Conservation (phyloP, 2,113 vertebrate genomes). For the Vulpes lagopus region DNA sequence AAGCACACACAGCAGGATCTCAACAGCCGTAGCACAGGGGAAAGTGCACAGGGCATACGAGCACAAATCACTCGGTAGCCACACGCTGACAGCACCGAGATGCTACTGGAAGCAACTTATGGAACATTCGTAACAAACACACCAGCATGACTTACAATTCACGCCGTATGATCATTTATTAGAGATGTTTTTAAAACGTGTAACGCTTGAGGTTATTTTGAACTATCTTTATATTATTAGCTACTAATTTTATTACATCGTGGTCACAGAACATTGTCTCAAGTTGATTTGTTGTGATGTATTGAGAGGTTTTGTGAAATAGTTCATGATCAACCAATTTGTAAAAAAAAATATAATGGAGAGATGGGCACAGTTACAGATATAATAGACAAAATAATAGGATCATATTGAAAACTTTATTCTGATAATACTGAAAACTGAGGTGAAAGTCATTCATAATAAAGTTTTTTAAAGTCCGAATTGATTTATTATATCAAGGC, state of each 20-base stretch:
- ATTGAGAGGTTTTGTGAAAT: background rate
- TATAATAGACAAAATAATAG: background rate
- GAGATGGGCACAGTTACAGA: background rate
- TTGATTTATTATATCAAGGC: background rate
- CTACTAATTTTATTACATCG: background rate
- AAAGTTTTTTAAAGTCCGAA: background rate
- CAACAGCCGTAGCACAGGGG: background rate
- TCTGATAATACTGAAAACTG: background rate
- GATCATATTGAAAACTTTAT: background rate
- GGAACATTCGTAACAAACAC: background rate
- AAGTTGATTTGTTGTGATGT: background rate
- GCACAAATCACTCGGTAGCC: background rate
- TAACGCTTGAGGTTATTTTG: background rate
- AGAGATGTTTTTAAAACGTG: background rate
- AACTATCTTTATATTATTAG: constrained; percentile 8
- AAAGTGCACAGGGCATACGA: background rate
- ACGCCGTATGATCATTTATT: background rate
- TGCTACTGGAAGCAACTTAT: background rate
- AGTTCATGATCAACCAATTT: background rate
- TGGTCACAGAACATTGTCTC: background rate
- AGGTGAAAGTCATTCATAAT: background rate
- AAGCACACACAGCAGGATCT: background rate
- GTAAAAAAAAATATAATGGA: background rate
- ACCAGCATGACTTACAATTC: background rate
- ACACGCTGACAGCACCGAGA: background rate